phyloP scores from a whole-genome alignment of 2,113 vertebrate species.

The Lycocorax pyrrhopterus region DNA sequence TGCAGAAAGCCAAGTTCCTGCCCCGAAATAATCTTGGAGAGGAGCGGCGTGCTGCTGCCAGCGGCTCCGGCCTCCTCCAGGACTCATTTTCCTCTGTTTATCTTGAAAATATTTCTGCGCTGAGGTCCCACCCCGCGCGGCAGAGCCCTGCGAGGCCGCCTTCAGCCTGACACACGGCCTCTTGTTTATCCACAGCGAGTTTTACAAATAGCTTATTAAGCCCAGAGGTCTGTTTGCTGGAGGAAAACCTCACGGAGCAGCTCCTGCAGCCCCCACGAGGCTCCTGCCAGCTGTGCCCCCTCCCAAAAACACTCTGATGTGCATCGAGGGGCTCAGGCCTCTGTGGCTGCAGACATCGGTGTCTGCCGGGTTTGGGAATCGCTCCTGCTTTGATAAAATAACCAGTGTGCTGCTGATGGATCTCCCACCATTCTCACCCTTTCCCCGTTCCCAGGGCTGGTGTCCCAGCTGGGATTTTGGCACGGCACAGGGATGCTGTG shows the following conservation, averaged over 20 bases:
- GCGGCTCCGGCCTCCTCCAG: constrained; percentile 8
- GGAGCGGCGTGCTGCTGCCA: background rate
- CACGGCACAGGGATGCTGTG: accelerated
- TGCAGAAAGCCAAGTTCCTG: constrained; percentile 23
- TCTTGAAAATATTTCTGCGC: constrained; percentile 63
- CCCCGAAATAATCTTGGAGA: background rate
- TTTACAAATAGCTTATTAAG: constrained; percentile 56
- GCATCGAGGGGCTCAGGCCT: background rate
- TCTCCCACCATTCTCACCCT: background rate
- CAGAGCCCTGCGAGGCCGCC: constrained; percentile 1
- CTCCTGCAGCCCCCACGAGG: background rate
- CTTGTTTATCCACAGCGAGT: constrained; percentile 29
- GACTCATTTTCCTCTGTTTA: constrained; percentile 64
- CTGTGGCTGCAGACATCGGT: background rate
- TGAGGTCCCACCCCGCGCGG: constrained; percentile 25
- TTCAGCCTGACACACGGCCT: constrained; percentile 32
- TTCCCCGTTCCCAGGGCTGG: background rate
- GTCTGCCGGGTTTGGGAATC: background rate
- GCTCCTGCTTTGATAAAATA: background rate
- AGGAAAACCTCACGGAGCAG: background rate
- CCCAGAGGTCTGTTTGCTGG: constrained; percentile 20
- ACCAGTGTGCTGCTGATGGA: background rate
- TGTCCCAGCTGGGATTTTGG: background rate
- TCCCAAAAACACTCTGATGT: background rate
- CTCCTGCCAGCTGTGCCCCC: background rate